These are phyloP conservation scores for Machimus rusticus DNA, from an alignment of 2,888 invertebrate genomes.

Conservation along the genomic window DNA sequence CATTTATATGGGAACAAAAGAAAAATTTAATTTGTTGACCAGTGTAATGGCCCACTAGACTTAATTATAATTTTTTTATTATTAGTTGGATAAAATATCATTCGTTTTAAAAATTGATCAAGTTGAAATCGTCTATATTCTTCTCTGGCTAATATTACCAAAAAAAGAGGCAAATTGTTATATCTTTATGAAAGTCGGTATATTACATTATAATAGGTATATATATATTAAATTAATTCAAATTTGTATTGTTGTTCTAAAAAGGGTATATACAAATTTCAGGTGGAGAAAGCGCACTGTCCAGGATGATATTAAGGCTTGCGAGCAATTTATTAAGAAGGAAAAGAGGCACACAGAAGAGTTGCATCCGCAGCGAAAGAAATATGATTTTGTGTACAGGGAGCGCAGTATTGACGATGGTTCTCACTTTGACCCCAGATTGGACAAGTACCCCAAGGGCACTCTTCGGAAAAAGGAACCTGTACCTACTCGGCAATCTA, in stretches of 20 bases:
- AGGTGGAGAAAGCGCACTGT: conserved; percentile 63
- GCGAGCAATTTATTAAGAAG: conserved; percentile 74
- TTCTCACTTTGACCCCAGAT: conserved; percentile 71
- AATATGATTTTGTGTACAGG: conserved; percentile 66
- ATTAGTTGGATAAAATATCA: too few species aligned
- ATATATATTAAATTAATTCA: too few species aligned
- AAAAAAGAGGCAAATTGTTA: too few species aligned
- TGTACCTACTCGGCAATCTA: conserved; percentile 50
- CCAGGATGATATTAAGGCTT: conserved; percentile 75
- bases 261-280: conserved; percentile 38
- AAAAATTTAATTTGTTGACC: too few species aligned
- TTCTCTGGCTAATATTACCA: too few species aligned
- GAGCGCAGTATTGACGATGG: conserved; percentile 73
- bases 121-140: too few species aligned
- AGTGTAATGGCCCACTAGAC: too few species aligned
- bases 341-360: conserved; percentile 78
- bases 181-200: too few species aligned
- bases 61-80: too few species aligned
- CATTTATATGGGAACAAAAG: too few species aligned
- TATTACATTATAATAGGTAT: too few species aligned
- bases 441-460: conserved; percentile 67
- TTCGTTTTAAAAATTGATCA: too few species aligned
- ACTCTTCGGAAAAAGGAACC: conserved; percentile 57
- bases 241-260: not conserved
- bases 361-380: conserved; percentile 61